These are phyloP conservation scores for mouse (Mus musculus) DNA, from an alignment of 2,113 vertebrate species.

Conservation along the genomic window GRCm39 chr11:35512001-35512500, in stretches of 20 bases:
- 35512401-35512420: not conserved
- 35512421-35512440: not conserved
- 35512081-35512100: not conserved
- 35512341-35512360: not conserved
- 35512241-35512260: rapidly evolving
- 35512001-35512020: not conserved
- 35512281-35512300: not conserved
- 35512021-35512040: not conserved
- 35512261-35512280: not conserved
- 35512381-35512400: not conserved
- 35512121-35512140: not conserved
- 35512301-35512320: not conserved
- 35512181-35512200: not conserved
- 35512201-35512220: not conserved
- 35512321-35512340: not conserved
- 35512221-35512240: rapidly evolving
- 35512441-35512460: not conserved
- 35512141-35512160: not conserved
- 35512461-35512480: not conserved
- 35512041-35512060: constrained; percentile 8
- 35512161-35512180: not conserved
- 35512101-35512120: not conserved
- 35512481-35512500: not conserved
- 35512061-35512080: not conserved
- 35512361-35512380: not conserved